A percentile compares a stretch with the other conserved stretches of the same genome.
These are phyloP conservation scores for Orthosia gracilis DNA, from an alignment of 2,888 invertebrate species.

Conservation along the genomic window DNA sequence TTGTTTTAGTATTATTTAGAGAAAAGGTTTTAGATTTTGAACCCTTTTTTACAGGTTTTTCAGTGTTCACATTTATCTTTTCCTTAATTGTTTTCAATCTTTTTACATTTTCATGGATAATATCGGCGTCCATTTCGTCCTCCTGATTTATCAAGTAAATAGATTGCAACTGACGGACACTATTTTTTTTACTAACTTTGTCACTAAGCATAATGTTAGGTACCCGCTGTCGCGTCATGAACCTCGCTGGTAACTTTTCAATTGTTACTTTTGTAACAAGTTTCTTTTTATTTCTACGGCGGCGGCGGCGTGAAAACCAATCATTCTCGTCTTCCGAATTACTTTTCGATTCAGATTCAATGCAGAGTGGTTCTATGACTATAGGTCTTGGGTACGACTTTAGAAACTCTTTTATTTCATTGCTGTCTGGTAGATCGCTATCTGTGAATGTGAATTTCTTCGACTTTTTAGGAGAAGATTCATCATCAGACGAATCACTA, in stretches of 20 bases:
- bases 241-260: conserved; percentile 77
- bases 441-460: conserved; percentile 74
- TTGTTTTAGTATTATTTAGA: conserved; percentile 20
- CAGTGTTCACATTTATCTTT: conserved; percentile 53
- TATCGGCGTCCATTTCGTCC: too few relatives aligned
- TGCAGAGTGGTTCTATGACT: conserved; percentile 73
- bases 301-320: conserved; percentile 70
- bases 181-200: conserved; percentile 57
- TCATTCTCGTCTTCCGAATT: conserved; percentile 74
- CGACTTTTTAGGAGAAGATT: conserved; percentile 79
- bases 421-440: conserved; percentile 82
- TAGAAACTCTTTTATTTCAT: conserved; percentile 83
- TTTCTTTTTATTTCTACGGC: conserved; percentile 70
- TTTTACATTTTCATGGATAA: conserved; percentile 60
- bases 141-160: conserved; percentile 67
- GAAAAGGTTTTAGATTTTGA: conserved; percentile 20
- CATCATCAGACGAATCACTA: conserved; percentile 79
- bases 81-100: conserved; percentile 65
- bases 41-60: conserved; percentile 40
- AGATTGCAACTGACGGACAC: conserved; percentile 71
- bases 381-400: conserved; percentile 60
- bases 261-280: conserved; percentile 71
- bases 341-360: conserved; percentile 81
- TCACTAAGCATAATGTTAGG: conserved; percentile 74
- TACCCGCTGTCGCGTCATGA: conserved; percentile 80